Percentiles rank a stretch among this genome's conserved stretches.
Conservation (phyloP, 2,888 invertebrate genomes). For the Agonopterix arenella region DNA sequence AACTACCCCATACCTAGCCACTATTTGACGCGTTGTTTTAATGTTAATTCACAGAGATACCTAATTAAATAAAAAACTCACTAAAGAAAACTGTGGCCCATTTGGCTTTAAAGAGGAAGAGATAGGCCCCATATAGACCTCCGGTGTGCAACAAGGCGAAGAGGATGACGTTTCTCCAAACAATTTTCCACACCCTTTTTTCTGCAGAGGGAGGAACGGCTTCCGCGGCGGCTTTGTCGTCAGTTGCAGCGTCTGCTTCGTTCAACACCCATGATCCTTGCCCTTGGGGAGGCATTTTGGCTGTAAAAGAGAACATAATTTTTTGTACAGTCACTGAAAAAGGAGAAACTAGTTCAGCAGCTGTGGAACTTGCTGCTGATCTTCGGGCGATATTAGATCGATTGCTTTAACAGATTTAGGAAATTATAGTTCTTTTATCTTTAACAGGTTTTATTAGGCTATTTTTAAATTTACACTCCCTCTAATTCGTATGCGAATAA, state of each 20-base stretch:
- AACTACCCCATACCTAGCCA: too few species aligned
- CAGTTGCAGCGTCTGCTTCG: constrained; percentile 51
- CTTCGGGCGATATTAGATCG: too few species aligned
- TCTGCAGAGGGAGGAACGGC: constrained; percentile 64
- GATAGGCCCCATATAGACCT: constrained; percentile 84
- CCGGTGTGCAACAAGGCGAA: constrained; percentile 83
- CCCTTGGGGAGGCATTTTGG: constrained; percentile 59
- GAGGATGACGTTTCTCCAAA: constrained; percentile 89
- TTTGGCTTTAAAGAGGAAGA: constrained; percentile 84
- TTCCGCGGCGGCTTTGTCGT: constrained; percentile 26
- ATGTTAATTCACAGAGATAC: too few species aligned
- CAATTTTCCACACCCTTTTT: constrained; percentile 77
- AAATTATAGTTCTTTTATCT: too few species aligned
- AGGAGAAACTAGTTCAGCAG: too few species aligned
- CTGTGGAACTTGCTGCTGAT: too few species aligned
- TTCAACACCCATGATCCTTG: constrained; percentile 57
- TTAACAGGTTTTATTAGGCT: too few species aligned
- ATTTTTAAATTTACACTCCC: too few species aligned
- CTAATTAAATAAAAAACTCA: constrained; percentile 51
- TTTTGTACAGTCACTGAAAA: too few species aligned
- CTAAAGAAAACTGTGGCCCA: constrained; percentile 81
- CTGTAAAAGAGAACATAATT: not conserved
- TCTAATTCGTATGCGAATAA: too few species aligned
- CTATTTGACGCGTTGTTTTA: too few species aligned
- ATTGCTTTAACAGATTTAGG: too few species aligned